Base-by-base conservation (phyloP, 2,797 vertebrate genomes). In the Echeneis naucrates region DNA sequence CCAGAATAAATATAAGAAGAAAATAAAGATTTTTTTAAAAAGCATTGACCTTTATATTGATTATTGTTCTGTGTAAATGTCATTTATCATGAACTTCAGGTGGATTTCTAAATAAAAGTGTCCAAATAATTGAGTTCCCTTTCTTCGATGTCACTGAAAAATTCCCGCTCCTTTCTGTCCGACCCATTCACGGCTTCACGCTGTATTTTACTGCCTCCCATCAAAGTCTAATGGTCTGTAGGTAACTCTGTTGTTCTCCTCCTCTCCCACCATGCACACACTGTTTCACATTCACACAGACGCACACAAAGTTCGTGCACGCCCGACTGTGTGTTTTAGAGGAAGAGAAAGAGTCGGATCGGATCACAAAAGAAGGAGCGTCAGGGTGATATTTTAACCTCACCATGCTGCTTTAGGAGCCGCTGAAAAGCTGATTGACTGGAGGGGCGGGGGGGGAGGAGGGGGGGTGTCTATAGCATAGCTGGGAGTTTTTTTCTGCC, bases 181-280 rank as follows among this genome's bases (percentile, higher is more conserved):
- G 8, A 76, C 75, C 82, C 85, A 88, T 93, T 93, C 90, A 93
- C 53, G 38, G 79, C 89, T 90, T 88, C 84, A 84, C 84, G 84
- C 84, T 85, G 78, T 87, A 80, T 92, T 92, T 92, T 81, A 90
- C 89, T 90, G 86, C 81, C 78, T 91, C 75, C 90, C 90, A 87
- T 94, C 92, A 93, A 84, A 87, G 89, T 84, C 82, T 89, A 90
- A 92, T 92, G 85, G 86, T 76, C 77, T 92, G 92, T 88, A 90
- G 90, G 91, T 92, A 87, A 90, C 89, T 70, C 91, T 86, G 89
- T 90, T 94, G 92, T 93, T 90, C 82, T 63, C 57, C 52, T 26
- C 60, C 65, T 23, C 32, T 33, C 63, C 13, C 47, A 30, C 6
- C 64, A 63, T 26, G 12, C 58, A 9, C 30, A 35, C 56, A n/a